Percentiles rank a stretch among this genome's conserved stretches.
Evolutionary conservation across 2,888 invertebrate species (phyloP).

Genomic region (Agrotis puta): DNA sequence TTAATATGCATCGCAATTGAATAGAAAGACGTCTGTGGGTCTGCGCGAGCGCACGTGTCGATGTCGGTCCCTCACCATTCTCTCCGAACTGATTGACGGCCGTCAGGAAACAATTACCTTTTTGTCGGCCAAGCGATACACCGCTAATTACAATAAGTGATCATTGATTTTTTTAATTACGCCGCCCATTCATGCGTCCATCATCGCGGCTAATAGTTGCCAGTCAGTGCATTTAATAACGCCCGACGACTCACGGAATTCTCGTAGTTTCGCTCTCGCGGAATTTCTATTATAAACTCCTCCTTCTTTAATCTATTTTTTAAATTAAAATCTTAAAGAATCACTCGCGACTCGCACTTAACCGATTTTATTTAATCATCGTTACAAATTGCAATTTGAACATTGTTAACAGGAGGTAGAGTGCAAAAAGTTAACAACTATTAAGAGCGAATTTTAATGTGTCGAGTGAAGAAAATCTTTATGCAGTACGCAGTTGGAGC

Average conservation of each 20-base stretch:
- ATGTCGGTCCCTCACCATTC: slow-evolving; percentile 70
- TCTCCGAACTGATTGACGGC: slow-evolving; percentile 77
- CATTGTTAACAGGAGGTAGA: slow-evolving; percentile 60
- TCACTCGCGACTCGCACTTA: slow-evolving; percentile 40
- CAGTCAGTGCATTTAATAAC: slow-evolving; percentile 90
- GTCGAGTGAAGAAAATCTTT: slow-evolving; percentile 71
- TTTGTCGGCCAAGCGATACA: slow-evolving; percentile 85
- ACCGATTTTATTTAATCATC: slow-evolving; percentile 63
- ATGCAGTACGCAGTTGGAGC: slow-evolving; percentile 75
- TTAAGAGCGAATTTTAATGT: slow-evolving; percentile 80
- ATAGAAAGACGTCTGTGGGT: slow-evolving; percentile 34
- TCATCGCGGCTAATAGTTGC: slow-evolving; percentile 87
- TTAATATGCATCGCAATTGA: slow-evolving; percentile 49
- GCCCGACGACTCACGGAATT: slow-evolving; percentile 75
- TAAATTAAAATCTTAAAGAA: slow-evolving; percentile 68
- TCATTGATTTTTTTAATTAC: slow-evolving; percentile 89
- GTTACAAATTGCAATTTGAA: slow-evolving; percentile 66
- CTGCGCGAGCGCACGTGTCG: slow-evolving; percentile 74
- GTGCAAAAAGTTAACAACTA: slow-evolving; percentile 76
- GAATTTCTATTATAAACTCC: slow-evolving; percentile 85
- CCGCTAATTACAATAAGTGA: slow-evolving; percentile 90
- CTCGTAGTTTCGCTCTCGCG: slow-evolving; percentile 82
- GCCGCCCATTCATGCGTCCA: slow-evolving; percentile 87
- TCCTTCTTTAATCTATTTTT: slow-evolving; percentile 70
- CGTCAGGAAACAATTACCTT: slow-evolving; percentile 88